Evolutionary conservation across 2,113 vertebrate genomes (phyloP).

Genomic region (Istiophorus platypterus): DNA sequence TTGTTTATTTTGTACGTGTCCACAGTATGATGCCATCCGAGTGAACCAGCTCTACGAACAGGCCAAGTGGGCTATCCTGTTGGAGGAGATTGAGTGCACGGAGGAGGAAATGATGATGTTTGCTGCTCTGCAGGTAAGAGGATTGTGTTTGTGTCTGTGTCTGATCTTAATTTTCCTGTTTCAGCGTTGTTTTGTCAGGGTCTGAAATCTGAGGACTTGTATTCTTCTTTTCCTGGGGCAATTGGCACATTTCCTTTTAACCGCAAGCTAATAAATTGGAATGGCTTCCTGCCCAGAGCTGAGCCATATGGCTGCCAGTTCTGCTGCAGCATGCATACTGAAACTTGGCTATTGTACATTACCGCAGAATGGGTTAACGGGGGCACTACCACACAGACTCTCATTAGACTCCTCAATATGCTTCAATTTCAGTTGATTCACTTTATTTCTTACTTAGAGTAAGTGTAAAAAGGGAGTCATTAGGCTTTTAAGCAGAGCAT

Average conservation of each 20-base stretch:
- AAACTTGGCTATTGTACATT: conserved; percentile 28
- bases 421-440: not conserved
- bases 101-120: conserved; percentile 99
- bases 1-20: conserved; percentile 19
- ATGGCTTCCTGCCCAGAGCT: conserved; percentile 60
- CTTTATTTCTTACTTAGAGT: not conserved
- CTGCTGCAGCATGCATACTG: conserved; percentile 48
- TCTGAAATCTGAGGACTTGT: conserved; percentile 36
- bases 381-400: conserved; percentile 20
- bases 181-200: conserved; percentile 51
- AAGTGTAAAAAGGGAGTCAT: not conserved
- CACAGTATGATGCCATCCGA: conserved; percentile 97
- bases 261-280: conserved; percentile 70
- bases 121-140: conserved; percentile 94
- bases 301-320: conserved; percentile 42
- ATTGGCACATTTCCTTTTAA: conserved; percentile 48
- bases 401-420: not conserved
- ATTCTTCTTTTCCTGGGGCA: conserved; percentile 57
- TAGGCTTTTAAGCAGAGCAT: not conserved
- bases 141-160: conserved; percentile 11
- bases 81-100: conserved; percentile 99
- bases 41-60: conserved; percentile 99
- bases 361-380: conserved; percentile 38
- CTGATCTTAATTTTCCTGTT: conserved; percentile 36
- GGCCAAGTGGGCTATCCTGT: conserved; percentile 97